phyloP scores from a whole-genome alignment of 2,113 vertebrate species.

The Rhabdomys dilectus region DNA sequence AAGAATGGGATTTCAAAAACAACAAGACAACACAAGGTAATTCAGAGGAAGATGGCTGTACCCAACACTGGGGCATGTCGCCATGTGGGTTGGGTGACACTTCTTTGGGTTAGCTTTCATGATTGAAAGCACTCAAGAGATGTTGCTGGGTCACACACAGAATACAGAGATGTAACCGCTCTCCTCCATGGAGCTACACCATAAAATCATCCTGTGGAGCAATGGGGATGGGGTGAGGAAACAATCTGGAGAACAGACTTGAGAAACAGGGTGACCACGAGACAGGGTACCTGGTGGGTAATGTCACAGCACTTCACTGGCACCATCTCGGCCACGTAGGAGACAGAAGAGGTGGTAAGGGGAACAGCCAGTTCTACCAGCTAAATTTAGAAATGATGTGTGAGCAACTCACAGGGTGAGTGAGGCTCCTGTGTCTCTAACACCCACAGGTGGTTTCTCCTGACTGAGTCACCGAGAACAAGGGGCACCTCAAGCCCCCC shows the following conservation, averaged over 20 bases:
- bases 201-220: neutral
- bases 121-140: neutral
- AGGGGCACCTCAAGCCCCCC: neutral
- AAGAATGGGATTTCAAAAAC: neutral
- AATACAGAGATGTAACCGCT: neutral
- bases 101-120: neutral
- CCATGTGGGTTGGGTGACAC: neutral
- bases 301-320: neutral
- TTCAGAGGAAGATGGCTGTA: neutral
- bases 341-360: no score
- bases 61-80: no score
- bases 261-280: neutral
- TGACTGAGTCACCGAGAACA: conserved; percentile 58
- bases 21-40: neutral
- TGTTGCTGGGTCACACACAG: fast-evolving
- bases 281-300: neutral
- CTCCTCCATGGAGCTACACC: neutral
- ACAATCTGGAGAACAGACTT: neutral
- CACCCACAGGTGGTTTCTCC: conserved; percentile 40
- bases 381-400: neutral
- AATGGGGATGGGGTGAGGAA: no score
- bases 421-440: neutral
- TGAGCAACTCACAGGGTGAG: neutral
- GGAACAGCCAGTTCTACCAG: neutral
- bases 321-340: neutral